phyloP scores from a whole-genome alignment of 2,113 vertebrate species.

The Orthochromis malagaraziensis region DNA sequence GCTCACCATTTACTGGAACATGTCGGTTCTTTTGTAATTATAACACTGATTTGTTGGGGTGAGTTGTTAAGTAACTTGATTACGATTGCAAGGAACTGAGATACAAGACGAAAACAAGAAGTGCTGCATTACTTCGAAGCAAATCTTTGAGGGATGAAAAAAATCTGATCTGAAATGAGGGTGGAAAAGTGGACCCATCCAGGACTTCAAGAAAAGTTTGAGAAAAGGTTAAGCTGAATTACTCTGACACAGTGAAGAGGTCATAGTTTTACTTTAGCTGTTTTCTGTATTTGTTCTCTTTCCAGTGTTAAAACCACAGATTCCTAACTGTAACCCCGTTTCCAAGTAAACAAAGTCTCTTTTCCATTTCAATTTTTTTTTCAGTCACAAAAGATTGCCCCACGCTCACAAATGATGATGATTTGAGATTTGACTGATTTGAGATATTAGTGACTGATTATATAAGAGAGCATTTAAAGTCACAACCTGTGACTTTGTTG shows the following conservation, averaged over 20 bases:
- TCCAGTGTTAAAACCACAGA: background rate
- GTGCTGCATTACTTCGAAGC: background rate
- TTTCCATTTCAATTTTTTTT: background rate
- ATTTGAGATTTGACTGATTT: background rate
- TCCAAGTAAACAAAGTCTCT: background rate
- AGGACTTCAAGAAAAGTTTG: accelerated
- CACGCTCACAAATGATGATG: background rate
- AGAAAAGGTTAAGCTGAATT: background rate
- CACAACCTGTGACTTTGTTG: background rate
- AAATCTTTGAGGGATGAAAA: background rate
- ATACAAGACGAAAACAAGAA: accelerated
- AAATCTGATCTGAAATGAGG: background rate
- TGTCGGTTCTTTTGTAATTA: background rate
- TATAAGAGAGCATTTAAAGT: background rate
- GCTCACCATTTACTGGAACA: background rate
- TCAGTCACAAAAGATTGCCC: accelerated
- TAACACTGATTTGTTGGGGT: background rate
- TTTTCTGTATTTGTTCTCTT: background rate
- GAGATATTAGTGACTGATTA: background rate
- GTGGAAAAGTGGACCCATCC: background rate
- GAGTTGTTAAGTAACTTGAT: background rate
- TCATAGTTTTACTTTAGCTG: accelerated
- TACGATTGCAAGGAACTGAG: background rate
- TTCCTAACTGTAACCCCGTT: accelerated
- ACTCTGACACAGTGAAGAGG: background rate